These are phyloP conservation scores for Tokudaia tokunoshimensis DNA, from an alignment of 2,797 vertebrate genomes.

Conservation along the genomic window DNA sequence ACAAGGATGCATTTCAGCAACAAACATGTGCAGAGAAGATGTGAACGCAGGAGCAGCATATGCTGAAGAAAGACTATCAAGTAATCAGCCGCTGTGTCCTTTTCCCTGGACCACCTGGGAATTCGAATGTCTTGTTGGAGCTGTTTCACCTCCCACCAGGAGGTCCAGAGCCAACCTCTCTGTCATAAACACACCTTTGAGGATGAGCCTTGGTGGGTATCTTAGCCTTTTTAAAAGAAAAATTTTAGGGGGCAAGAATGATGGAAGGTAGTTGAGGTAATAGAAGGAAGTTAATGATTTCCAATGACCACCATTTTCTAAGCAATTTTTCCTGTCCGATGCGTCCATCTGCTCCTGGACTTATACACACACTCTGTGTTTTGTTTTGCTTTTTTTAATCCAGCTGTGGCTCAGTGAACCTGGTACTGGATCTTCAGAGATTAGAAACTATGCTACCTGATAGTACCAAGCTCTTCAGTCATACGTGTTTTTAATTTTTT, in stretches of 20 bases:
- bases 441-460: not conserved
- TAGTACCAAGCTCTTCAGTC: conserved; percentile 42
- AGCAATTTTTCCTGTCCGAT: conserved; percentile 1
- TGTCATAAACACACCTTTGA: conserved; percentile 27
- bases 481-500: not conserved
- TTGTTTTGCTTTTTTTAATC: no score
- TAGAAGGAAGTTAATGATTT: conserved; percentile 66
- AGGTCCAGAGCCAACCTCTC: conserved; percentile 17
- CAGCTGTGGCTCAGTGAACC: not conserved
- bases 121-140: not conserved
- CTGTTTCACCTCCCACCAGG: not conserved
- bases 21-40: not conserved
- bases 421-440: conserved; percentile 54
- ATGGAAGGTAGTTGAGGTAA: not conserved
- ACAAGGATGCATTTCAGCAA: not conserved
- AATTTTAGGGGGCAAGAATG: not conserved
- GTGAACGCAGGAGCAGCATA: not conserved
- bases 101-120: conserved; percentile 10
- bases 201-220: conserved; percentile 18
- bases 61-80: not conserved
- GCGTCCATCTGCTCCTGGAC: not conserved
- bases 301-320: not conserved
- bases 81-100: not conserved
- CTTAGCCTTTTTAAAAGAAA: conserved; percentile 41
- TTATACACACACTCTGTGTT: not conserved